phyloP scores from a whole-genome alignment of 2,888 invertebrate genomes.

The Sthenelais limicola region DNA sequence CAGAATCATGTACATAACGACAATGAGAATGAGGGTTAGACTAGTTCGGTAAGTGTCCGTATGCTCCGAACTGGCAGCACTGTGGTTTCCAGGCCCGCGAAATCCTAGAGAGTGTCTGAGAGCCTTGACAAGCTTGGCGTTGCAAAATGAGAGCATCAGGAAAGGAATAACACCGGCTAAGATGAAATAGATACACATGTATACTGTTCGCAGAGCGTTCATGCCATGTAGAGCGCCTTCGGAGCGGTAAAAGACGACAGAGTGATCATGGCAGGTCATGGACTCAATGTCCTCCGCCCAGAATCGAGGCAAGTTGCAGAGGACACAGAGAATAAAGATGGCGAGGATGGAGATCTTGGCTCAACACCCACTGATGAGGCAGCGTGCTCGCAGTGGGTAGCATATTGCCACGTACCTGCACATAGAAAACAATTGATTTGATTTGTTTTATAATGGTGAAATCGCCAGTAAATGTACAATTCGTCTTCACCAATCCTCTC shows the following conservation, averaged over 20 bases:
- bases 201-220: conserved; percentile 37
- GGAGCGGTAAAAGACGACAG: conserved; percentile 38
- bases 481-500: too few relatives aligned
- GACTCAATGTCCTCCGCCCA: conserved; percentile 38
- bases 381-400: conserved; percentile 67
- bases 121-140: conserved; percentile 62
- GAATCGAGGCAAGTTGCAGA: conserved; percentile 49
- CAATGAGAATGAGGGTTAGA: conserved; percentile 67
- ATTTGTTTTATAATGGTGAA: too few relatives aligned
- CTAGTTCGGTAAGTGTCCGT: conserved; percentile 54
- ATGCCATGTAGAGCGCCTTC: conserved; percentile 23
- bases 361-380: conserved; percentile 63
- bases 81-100: conserved; percentile 50
- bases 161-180: conserved; percentile 66
- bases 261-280: conserved; percentile 38
- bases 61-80: not conserved
- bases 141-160: conserved; percentile 64
- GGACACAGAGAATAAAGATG: conserved; percentile 45
- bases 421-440: too few relatives aligned
- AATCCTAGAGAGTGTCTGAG: conserved; percentile 54
- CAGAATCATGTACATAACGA: conserved; percentile 65
- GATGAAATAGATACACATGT: conserved; percentile 59
- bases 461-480: too few relatives aligned
- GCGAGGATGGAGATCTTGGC: conserved; percentile 61
- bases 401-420: conserved; percentile 70